Conservation (phyloP, 2,888 invertebrate species). For the Schrankia costaestrigalis region DNA sequence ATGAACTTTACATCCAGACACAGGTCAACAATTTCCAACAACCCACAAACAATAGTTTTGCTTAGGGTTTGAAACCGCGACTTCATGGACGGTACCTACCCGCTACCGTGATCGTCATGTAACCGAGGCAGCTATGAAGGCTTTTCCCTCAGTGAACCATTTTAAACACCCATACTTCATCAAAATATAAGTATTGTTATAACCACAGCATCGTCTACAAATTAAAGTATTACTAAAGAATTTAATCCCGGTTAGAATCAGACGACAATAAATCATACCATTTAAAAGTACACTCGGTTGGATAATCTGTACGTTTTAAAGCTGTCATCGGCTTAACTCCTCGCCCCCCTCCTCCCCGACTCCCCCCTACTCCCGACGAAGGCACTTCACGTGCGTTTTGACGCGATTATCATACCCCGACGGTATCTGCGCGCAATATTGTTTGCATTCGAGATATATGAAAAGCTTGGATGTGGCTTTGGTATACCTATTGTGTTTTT, state of each 20-base stretch:
- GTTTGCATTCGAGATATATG: slow-evolving; percentile 46
- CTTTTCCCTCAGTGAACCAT: no score
- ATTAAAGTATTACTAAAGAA: slow-evolving; percentile 24
- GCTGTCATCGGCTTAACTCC: slow-evolving; percentile 70
- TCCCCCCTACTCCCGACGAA: slow-evolving; percentile 30
- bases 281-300: slow-evolving; percentile 64
- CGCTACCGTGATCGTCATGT: no score
- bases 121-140: no score
- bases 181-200: background rate
- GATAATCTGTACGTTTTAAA: slow-evolving; percentile 77
- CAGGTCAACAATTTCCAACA: no score
- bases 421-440: slow-evolving; percentile 77
- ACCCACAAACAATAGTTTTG: no score
- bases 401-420: slow-evolving; percentile 79
- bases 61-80: no score
- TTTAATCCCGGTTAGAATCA: slow-evolving; percentile 34
- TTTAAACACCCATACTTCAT: no score
- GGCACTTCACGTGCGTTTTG: slow-evolving; percentile 79
- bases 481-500: no score
- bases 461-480: slow-evolving; percentile 38
- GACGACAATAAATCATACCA: slow-evolving; percentile 61
- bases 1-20: no score
- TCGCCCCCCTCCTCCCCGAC: slow-evolving; percentile 17
- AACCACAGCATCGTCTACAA: slow-evolving; percentile 1
- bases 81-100: no score